Base-by-base conservation (phyloP, 2,888 invertebrate species). In the Frankliniella intonsa region DNA sequence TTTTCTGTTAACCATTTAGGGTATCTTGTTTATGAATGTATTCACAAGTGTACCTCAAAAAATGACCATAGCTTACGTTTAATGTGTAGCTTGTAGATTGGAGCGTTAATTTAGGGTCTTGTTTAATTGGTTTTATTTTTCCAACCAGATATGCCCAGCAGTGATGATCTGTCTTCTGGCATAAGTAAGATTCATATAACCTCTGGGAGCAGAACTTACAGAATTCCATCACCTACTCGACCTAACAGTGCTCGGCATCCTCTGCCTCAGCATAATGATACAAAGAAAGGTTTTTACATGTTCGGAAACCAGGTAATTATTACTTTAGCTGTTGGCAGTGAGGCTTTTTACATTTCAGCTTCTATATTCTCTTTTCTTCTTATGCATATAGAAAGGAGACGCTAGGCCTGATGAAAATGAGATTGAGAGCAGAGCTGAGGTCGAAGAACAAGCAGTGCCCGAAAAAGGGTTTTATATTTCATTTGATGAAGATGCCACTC, bases 401-500 rank as follows among this genome's bases (percentile, higher is more conserved):
- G 62, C 50, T 22, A 81, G 17, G 9, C 50, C 19, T 25, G 65
- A 55, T 55, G 65, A 25, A 14, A 83, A 80, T 80, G 80, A 80
- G 7, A 76, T 82, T 14, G n/a, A 55, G 14, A 80, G 55, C 17
- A 51, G 80, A 10, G 17, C 69, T 76, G 83, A 80, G 76, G 81
- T 80, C 27, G 83, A 83, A 22, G 69, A 62, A 81, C 81, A 27
- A 83, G 83, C 50, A 83, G 82, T 62, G 84, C 84, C 38, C 17
- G 94, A 95, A 87, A 95, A 95, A 88, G 95, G 95, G 51, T 98
- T 98, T 89, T 97, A 97, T 88, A 96, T 98, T 87, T 95, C 96
- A 81, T 97, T 98, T 87, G 97, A 97, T 87, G 93, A 94, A 87
- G 95, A 95, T 83, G 93, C 87, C 22, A 86, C 93, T 86, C 96